Evolutionary conservation across 2,113 vertebrate species (phyloP), one percentile per base, ranked within the genome.

Genomic region (Saimiri boliviensis): DNA sequence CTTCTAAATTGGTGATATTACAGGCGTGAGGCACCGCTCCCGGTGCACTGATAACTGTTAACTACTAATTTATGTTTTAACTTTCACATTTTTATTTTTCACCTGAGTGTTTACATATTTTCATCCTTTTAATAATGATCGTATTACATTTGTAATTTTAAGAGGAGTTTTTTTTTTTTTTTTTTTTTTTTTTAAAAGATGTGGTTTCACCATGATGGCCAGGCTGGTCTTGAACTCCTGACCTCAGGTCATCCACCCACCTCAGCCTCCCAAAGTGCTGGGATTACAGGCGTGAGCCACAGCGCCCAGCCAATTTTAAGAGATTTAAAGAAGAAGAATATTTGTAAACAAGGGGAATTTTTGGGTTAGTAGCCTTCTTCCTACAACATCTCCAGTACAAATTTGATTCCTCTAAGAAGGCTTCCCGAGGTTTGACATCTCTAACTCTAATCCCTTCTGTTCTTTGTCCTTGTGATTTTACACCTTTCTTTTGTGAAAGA

Each of bases 351-450:
- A 60, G 58, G 49, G 63, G 54, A 27, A 6, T 66, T 76, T 8
- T 87, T 37, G 6, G 32, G 63, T 56, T 7, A 0, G 54, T 16
- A 11, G 20, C 47, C 37, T 49, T 7, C 30, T 3, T 37, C 11
- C 20, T 19, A 16, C 8, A 32, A 7, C 20, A 3, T 27, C 56
- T 47, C 32, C n/a, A 30, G 85, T 32, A 5, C 14, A 7, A 54
- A 66, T 42, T 27, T 0, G 73, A 10, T 58, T 49, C 60, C 45
- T 35, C 32, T 25, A 56, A 0, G 6, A 11, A 4, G 5, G 10
- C 7, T 1, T 68, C 35, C 16, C 73, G 3, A 2, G 10, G 2
- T 8, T 8, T 10, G 35, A 21, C 8, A 32, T 66, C 9, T 35
- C 16, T 20, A 12, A 12, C n/a, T 42, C 19, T 6, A 0, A 5